Evolutionary conservation across 2,888 invertebrate species (phyloP).

Genomic region (Drosophila dives): DNA sequence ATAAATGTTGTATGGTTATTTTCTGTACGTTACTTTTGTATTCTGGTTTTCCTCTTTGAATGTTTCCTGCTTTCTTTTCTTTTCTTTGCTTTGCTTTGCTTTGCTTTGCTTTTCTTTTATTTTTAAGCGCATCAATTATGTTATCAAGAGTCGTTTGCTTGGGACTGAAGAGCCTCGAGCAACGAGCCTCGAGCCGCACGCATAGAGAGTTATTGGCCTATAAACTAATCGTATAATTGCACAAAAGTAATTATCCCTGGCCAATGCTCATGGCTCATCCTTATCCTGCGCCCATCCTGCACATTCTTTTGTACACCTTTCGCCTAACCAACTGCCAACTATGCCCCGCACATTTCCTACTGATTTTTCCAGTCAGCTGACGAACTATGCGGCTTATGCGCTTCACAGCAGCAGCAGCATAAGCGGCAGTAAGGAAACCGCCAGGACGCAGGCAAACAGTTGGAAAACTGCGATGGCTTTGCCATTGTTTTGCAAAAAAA

Average conservation of each 20-base stretch:
- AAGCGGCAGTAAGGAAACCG: conserved; percentile 23
- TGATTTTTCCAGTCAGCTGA: conserved; percentile 78
- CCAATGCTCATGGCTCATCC: conserved; percentile 45
- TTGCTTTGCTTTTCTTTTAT: background rate
- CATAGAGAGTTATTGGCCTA: conserved; percentile 81
- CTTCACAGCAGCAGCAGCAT: conserved; percentile 54
- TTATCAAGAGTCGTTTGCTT: conserved; percentile 34
- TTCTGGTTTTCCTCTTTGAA: background rate
- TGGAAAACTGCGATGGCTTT: conserved; percentile 22
- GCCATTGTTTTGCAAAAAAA: conserved; percentile 47
- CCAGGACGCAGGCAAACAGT: conserved; percentile 31
- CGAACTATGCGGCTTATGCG: conserved; percentile 77
- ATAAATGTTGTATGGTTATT: background rate
- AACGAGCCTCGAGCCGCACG: conserved; percentile 18
- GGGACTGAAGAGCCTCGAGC: conserved; percentile 6
- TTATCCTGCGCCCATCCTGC: conserved; percentile 32
- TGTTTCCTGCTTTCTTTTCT: conserved; percentile 16
- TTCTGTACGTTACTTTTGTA: background rate
- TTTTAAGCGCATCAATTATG: conserved; percentile 65
- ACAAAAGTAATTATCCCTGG: conserved; percentile 73
- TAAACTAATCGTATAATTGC: conserved; percentile 82
- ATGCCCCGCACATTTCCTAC: conserved; percentile 45
- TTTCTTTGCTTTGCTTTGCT: conserved; percentile 11
- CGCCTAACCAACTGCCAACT: conserved; percentile 13
- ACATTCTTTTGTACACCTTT: conserved; percentile 58